Conservation (phyloP, 2,797 vertebrate genomes). For the Champsocephalus gunnari region DNA sequence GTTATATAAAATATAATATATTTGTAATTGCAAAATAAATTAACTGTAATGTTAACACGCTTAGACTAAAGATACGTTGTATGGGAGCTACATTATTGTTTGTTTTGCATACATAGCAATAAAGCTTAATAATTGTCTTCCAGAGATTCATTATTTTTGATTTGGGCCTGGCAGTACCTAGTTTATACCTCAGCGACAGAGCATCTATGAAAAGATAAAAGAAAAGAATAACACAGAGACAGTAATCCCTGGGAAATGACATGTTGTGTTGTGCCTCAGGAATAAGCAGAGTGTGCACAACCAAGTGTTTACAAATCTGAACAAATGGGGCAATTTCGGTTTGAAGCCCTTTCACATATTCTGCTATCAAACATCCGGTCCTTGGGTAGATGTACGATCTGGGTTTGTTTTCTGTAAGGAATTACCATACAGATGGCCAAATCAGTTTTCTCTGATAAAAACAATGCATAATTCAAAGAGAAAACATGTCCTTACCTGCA, state of each 20-base stretch:
- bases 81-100: neutral
- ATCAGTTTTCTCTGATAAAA: constrained; percentile 16
- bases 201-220: constrained; percentile 39
- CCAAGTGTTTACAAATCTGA: constrained; percentile 43
- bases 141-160: constrained; percentile 24
- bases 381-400: constrained; percentile 21
- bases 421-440: constrained; percentile 10
- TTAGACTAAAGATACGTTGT: no score
- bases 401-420: constrained; percentile 10
- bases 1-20: neutral
- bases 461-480: constrained; percentile 7
- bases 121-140: constrained; percentile 12
- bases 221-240: constrained; percentile 35
- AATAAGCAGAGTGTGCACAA: constrained; percentile 35
- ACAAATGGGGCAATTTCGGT: constrained; percentile 42
- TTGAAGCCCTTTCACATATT: constrained; percentile 23
- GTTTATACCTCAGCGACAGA: constrained; percentile 22
- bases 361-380: constrained; percentile 17
- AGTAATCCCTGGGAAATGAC: constrained; percentile 22
- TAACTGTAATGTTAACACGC: no score
- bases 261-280: constrained; percentile 35
- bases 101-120: neutral
- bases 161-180: neutral
- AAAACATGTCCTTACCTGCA: neutral
- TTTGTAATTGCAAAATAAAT: no score